A percentile compares a stretch with the other conserved stretches of the same genome.
Evolutionary conservation across 2,888 invertebrate species (phyloP).

Genomic region (Sarcophaga variegata): DNA sequence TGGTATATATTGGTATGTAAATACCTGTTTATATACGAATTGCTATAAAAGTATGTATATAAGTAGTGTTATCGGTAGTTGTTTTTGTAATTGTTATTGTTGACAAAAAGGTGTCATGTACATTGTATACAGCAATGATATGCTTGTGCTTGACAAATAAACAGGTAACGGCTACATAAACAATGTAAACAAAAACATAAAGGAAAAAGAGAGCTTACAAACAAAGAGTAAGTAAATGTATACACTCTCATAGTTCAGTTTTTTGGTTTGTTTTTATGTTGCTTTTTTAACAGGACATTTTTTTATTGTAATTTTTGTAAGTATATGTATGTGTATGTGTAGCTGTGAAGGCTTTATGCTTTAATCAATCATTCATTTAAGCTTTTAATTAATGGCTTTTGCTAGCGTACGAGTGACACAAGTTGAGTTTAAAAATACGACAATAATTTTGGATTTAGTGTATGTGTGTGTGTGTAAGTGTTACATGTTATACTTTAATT

Average conservation of each 20-base stretch:
- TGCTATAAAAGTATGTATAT: conserved; percentile 11
- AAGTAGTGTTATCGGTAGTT: too few species aligned
- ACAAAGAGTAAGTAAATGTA: not conserved
- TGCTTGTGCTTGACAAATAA: conserved; percentile 55
- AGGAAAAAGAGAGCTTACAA: not conserved
- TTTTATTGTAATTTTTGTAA: not conserved
- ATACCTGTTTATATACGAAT: too few species aligned
- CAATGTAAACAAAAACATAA: not conserved
- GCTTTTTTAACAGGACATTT: not conserved
- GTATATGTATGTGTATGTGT: conserved; percentile 3
- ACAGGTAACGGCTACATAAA: conserved; percentile 19
- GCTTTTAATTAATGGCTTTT: conserved; percentile 66
- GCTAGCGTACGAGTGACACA: not conserved
- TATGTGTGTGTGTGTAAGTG: not conserved
- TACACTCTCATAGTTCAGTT: not conserved
- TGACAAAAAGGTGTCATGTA: conserved; percentile 47
- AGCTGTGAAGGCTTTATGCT: not conserved
- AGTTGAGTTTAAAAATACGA: conserved; percentile 12
- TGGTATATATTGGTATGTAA: too few species aligned
- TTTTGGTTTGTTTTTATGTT: not conserved
- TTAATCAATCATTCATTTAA: conserved; percentile 67
- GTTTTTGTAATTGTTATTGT: conserved; percentile 8
- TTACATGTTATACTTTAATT: conserved; percentile 1
- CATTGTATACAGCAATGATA: conserved; percentile 21
- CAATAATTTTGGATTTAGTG: conserved; percentile 17